Evolutionary conservation across 2,888 invertebrate genomes (phyloP).

Genomic region (Noctuana brunneofusca): DNA sequence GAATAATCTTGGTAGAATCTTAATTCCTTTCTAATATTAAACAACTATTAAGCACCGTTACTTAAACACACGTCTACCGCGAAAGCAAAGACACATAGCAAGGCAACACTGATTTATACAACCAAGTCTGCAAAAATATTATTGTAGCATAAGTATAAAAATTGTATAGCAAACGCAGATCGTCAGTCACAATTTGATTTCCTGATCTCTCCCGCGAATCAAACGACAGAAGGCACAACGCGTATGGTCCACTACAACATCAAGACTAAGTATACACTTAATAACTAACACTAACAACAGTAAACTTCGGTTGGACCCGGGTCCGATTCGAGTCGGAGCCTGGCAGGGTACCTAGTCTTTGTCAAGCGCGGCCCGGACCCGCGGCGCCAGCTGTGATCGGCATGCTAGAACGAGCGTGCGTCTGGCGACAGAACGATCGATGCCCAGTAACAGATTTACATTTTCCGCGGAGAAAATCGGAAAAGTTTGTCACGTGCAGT

Average conservation of each 20-base stretch:
- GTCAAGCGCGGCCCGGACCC: constrained; percentile 70
- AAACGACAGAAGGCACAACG: constrained; percentile 75
- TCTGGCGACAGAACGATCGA: constrained; percentile 75
- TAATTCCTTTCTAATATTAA: constrained; percentile 37
- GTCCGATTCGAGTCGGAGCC: constrained; percentile 40
- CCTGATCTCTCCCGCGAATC: constrained; percentile 54
- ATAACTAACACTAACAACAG: constrained; percentile 62
- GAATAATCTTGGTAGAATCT: constrained; percentile 20
- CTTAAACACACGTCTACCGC: constrained; percentile 63
- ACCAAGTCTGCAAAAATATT: constrained; percentile 65
- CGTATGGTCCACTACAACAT: constrained; percentile 74
- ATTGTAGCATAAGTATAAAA: constrained; percentile 55
- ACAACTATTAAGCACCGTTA: constrained; percentile 72
- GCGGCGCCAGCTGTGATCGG: constrained; percentile 76
- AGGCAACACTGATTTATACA: constrained; percentile 78
- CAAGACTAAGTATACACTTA: constrained; percentile 65
- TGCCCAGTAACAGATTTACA: constrained; percentile 79
- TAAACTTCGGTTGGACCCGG: constrained; percentile 51
- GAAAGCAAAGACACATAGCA: constrained; percentile 81
- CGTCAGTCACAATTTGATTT: constrained; percentile 48
- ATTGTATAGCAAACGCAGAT: constrained; percentile 60
- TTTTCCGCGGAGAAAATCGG: constrained; percentile 79
- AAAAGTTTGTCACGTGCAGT: constrained; percentile 79
- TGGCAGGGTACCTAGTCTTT: constrained; percentile 58
- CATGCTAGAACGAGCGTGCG: constrained; percentile 69